Base-by-base conservation (phyloP, 1,140 invertebrate genomes). In the Ericerus pela region DNA sequence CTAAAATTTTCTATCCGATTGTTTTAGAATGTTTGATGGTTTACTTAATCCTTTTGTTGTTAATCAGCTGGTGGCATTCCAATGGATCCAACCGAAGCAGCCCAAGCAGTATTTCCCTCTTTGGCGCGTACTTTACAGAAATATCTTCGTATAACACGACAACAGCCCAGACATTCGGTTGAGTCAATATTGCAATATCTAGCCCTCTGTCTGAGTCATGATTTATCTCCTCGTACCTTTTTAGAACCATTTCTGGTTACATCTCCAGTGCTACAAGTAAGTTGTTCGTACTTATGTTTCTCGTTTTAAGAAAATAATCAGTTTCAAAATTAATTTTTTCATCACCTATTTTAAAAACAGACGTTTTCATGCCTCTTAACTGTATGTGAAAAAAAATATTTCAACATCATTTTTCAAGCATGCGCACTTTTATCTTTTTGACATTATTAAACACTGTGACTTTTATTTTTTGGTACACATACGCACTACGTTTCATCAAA, bases 31-130 rank as follows among this genome's bases (percentile, higher is more conserved):
- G 28, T 27, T 27, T 5, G 11, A 26, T 11, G 10, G 18, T 52
- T 28, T n/a, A 8, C 18, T 8, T 36, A 54, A 16, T 11, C 30
- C 12, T 26, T 22, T 4, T 53, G 10, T 54, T 38, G n/a, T 12
- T 8, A 36, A 20, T 57, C n/a, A 54, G 60, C 37, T 22, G 70
- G 67, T 61, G 79, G 71, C 60, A 78, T 73, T 66, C 86, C 83
- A 0, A 84, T 98, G 76, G 90, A 95, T 67, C 84, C 93, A 0
- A 79, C 87, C 62, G 94, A 98, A 73, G 93, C 94, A n/a, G 94
- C 95, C 0, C 89, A 96, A 66, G 90, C 94, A 0, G 89, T 98
- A 18, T 98, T 98, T 67, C 93, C 93, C 3, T 94, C 91, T 0
- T 83, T 98, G 75, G 89, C 93, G 0, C 76, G 92, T 53, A 85